Conservation (phyloP, 2,888 invertebrate genomes). For the Pediacus dermestoides region DNA sequence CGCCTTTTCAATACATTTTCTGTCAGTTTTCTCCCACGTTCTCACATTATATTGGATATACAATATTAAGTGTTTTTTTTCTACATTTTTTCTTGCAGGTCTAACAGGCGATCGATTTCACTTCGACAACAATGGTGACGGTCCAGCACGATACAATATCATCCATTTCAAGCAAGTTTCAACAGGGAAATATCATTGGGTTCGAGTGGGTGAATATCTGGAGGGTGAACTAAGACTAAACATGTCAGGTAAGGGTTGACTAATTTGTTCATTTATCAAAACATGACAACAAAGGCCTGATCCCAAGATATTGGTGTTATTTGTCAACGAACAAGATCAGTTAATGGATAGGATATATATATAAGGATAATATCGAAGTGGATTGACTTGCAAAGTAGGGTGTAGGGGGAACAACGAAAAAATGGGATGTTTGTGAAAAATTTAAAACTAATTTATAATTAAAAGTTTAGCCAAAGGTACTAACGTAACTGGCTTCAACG, state of each 20-base stretch:
- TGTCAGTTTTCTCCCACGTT: no score
- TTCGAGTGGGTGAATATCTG: constrained; percentile 81
- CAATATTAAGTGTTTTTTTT: no score
- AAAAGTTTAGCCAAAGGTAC: no score
- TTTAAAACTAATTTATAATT: no score
- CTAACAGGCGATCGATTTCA: constrained; percentile 85
- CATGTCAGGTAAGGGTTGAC: constrained; percentile 63
- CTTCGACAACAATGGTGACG: constrained; percentile 88
- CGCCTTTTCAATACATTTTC: no score
- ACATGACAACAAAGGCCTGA: background rate
- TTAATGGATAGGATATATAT: no score
- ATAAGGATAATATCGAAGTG: no score
- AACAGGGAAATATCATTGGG: constrained; percentile 75
- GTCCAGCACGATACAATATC: constrained; percentile 92
- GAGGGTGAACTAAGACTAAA: constrained; percentile 78
- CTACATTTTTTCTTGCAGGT: constrained; percentile 55
- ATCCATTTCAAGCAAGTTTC: constrained; percentile 87
- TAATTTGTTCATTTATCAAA: constrained; percentile 1
- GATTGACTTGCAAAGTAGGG: no score
- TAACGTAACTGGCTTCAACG: no score
- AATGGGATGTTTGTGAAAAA: no score
- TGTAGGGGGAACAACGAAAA: no score
- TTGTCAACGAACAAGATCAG: background rate
- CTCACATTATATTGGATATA: no score
- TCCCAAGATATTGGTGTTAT: background rate